phyloP scores from a whole-genome alignment of 2,888 invertebrate genomes.

The Erynnis tages region DNA sequence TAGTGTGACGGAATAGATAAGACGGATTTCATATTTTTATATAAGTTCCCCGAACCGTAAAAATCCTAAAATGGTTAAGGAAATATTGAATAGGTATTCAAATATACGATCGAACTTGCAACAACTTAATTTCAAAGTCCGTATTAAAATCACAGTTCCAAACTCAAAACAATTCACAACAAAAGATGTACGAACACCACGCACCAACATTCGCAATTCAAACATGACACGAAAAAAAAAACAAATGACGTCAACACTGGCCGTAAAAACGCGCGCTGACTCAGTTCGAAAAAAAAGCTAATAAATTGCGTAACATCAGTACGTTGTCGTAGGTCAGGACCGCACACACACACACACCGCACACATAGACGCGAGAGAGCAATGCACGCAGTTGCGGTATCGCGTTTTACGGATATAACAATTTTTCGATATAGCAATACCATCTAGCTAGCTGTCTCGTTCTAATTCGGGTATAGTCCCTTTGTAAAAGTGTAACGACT shows the following conservation, averaged over 20 bases:
- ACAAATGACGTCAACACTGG: slow-evolving; percentile 6
- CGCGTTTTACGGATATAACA: slow-evolving; percentile 59
- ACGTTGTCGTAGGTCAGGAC: slow-evolving; percentile 52
- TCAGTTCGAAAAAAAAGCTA: slow-evolving; percentile 34
- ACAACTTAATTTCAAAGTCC: no score
- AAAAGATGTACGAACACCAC: neutral
- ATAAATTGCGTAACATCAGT: slow-evolving; percentile 57
- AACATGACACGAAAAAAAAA: neutral
- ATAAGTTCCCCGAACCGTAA: no score
- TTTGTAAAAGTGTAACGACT: neutral
- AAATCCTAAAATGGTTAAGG: no score
- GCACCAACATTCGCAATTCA: no score
- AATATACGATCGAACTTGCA: no score
- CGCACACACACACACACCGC: slow-evolving; percentile 35
- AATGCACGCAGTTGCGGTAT: slow-evolving; percentile 58
- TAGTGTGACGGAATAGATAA: no score
- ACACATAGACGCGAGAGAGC: slow-evolving; percentile 48
- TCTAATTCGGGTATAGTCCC: slow-evolving; percentile 33
- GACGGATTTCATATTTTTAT: no score
- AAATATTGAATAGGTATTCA: neutral
- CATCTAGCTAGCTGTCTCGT: slow-evolving; percentile 37
- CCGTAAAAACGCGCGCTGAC: slow-evolving; percentile 21
- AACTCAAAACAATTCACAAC: neutral
- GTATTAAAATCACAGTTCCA: no score
- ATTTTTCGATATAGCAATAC: slow-evolving; percentile 40